These are phyloP conservation scores for Automeris io DNA, from an alignment of 2,888 invertebrate genomes.

Conservation along the genomic window DNA sequence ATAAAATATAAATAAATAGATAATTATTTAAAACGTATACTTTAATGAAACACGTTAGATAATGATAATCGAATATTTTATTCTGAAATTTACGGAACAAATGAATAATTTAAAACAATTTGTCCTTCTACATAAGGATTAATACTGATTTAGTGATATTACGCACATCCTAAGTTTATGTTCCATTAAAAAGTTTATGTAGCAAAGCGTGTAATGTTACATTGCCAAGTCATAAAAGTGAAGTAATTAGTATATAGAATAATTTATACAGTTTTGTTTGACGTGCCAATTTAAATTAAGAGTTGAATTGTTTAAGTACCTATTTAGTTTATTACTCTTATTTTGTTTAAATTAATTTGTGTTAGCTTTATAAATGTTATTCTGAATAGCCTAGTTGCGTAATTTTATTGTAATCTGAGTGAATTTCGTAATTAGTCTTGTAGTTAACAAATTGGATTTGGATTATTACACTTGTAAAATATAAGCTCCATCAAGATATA, in stretches of 20 bases:
- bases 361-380: no score
- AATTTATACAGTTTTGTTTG: constrained; percentile 3
- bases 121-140: constrained; percentile 2
- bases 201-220: background rate
- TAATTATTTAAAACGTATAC: no score
- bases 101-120: background rate
- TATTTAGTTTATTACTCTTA: background rate
- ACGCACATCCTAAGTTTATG: constrained; percentile 6
- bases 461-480: background rate
- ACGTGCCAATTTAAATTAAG: background rate
- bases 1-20: no score
- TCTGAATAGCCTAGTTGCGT: no score
- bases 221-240: constrained; percentile 5
- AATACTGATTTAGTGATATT: constrained; percentile 9
- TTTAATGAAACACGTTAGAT: no score
- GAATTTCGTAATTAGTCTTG: background rate
- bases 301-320: background rate
- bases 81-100: no score
- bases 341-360: no score
- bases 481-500: no score
- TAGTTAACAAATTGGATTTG: background rate
- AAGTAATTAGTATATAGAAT: constrained; percentile 8
- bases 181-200: constrained; percentile 7
- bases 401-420: background rate
- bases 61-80: no score